Evolutionary conservation across 2,888 invertebrate genomes (phyloP).

Genomic region (Beris morrisii): DNA sequence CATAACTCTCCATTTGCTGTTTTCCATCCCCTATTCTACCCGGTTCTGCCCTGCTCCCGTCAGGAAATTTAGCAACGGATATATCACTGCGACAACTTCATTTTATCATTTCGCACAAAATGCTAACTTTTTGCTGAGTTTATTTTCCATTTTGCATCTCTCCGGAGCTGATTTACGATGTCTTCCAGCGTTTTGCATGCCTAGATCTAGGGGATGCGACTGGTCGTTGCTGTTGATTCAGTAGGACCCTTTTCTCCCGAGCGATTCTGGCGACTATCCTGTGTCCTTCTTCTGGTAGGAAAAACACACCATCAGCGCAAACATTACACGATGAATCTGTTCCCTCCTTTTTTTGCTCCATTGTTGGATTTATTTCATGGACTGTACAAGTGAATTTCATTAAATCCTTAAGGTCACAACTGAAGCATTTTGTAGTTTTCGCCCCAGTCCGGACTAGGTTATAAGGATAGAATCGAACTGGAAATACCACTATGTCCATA

Average conservation of each 20-base stretch:
- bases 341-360: constrained; percentile 11
- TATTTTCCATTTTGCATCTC: constrained; percentile 18
- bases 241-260: not conserved
- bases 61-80: constrained; percentile 10
- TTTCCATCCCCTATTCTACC: too few species aligned
- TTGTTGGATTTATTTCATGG: constrained; percentile 12
- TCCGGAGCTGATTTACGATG: constrained; percentile 14
- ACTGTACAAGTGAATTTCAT: constrained; percentile 26
- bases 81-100: constrained; percentile 22
- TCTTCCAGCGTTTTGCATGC: constrained; percentile 18
- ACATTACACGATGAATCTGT: constrained; percentile 21
- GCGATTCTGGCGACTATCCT: constrained; percentile 4
- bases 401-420: constrained; percentile 7
- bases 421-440: not conserved
- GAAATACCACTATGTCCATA: too few species aligned
- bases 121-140: constrained; percentile 19
- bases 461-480: too few species aligned
- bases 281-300: not conserved
- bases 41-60: not conserved
- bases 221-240: constrained; percentile 17
- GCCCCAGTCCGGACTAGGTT: too few species aligned
- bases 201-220: not conserved
- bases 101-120: constrained; percentile 14
- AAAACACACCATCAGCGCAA: constrained; percentile 19
- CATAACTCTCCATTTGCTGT: too few species aligned